Evolutionary conservation across 2,797 vertebrate genomes (phyloP).

Genomic region (Anguilla anguilla): DNA sequence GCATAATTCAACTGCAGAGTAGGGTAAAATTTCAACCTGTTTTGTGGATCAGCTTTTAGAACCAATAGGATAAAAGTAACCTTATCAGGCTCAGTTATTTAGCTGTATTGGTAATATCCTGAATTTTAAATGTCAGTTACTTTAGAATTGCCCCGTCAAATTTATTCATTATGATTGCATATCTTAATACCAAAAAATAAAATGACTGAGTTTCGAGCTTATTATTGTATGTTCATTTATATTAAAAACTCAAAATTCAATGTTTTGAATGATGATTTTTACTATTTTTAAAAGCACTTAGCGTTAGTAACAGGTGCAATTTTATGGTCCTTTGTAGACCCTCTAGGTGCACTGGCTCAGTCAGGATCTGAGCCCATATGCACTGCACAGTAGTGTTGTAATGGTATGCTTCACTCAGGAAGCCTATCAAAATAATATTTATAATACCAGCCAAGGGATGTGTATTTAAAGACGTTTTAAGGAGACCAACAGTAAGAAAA

Average conservation of each 20-base stretch:
- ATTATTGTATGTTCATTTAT: not conserved
- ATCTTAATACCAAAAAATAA: not conserved
- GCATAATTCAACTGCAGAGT: conserved; percentile 47
- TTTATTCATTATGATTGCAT: not conserved
- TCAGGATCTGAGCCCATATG: not conserved
- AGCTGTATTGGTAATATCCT: not conserved
- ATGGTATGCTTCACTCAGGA: not conserved
- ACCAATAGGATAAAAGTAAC: not conserved
- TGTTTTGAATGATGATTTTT: not conserved
- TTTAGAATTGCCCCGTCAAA: not conserved
- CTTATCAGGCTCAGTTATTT: not conserved
- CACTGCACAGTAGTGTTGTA: too few relatives aligned
- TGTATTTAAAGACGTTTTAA: not conserved
- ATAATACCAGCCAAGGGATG: not conserved
- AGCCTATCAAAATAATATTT: not conserved
- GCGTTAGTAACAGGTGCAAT: not conserved
- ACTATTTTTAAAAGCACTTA: not conserved
- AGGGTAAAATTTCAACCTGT: not conserved
- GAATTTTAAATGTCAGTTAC: not conserved
- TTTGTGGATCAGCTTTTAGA: not conserved
- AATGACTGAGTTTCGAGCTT: not conserved
- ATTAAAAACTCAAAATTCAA: not conserved
- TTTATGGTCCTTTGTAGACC: not conserved
- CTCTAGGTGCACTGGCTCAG: not conserved
- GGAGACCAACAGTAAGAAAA: not conserved